These are phyloP conservation scores for Tachysurus vachellii DNA, from an alignment of 2,113 vertebrate species.

Conservation along the genomic window DNA sequence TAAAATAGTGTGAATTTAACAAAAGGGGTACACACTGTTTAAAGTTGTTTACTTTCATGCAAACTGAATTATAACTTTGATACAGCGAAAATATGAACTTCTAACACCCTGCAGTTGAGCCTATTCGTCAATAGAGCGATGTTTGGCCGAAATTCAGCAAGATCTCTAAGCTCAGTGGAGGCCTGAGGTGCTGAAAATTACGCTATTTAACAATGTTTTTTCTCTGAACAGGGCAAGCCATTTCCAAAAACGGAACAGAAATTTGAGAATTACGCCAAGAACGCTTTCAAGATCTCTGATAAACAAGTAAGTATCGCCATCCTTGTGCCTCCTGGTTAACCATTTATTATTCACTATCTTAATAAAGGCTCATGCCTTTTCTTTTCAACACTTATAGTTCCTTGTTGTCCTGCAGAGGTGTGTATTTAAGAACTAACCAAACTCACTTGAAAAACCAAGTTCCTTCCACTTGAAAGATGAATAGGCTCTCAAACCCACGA, in stretches of 20 bases:
- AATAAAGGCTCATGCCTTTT: conserved; percentile 4
- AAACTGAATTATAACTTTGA: conserved; percentile 38
- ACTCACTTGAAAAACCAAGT: conserved; percentile 23
- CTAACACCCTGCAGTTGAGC: conserved; percentile 30
- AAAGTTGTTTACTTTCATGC: conserved; percentile 37
- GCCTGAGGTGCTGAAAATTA: conserved; percentile 46
- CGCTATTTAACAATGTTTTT: conserved; percentile 31
- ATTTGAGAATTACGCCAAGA: conserved; percentile 75
- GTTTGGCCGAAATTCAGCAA: conserved; percentile 40
- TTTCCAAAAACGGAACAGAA: conserved; percentile 78
- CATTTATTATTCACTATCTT: not conserved
- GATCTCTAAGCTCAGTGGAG: conserved; percentile 44
- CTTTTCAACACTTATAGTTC: not conserved
- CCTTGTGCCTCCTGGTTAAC: conserved; percentile 6
- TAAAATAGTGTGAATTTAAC: conserved; percentile 17
- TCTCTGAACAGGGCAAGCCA: conserved; percentile 65
- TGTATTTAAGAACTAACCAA: conserved; percentile 18
- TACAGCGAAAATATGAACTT: conserved; percentile 39
- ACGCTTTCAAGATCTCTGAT: conserved; percentile 69
- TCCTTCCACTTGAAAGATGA: conserved; percentile 24
- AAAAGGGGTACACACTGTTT: conserved; percentile 34
- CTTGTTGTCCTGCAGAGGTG: conserved; percentile 2
- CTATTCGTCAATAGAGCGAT: conserved; percentile 39
- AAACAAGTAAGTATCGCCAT: conserved; percentile 67
- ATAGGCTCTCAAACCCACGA: conserved; percentile 10